Evolutionary conservation across 2,113 vertebrate genomes (phyloP).

Genomic region (Myxocyprinus asiaticus): DNA sequence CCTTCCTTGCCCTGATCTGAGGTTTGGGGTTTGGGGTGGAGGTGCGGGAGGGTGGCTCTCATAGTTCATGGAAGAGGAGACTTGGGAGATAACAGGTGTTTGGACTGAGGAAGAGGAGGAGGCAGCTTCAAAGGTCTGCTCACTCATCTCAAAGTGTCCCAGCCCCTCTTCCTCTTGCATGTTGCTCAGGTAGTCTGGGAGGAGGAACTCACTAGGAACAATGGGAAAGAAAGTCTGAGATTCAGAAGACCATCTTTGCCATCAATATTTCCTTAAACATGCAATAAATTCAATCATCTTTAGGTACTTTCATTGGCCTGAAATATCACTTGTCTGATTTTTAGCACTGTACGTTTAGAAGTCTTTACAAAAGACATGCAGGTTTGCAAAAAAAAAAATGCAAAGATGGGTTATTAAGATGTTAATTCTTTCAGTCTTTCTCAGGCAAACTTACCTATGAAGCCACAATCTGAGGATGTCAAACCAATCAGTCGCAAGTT

Average conservation of each 20-base stretch:
- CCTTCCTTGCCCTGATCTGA: slow-evolving; percentile 76
- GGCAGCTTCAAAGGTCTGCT: slow-evolving; percentile 54
- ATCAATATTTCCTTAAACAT: background rate
- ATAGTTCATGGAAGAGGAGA: slow-evolving; percentile 96
- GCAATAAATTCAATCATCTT: too few relatives aligned
- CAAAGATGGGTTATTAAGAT: background rate
- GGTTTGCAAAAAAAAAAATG: background rate
- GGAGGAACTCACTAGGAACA: slow-evolving; percentile 58
- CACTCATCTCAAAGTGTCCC: slow-evolving; percentile 56
- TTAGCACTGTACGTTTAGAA: background rate
- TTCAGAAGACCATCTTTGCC: background rate
- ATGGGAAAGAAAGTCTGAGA: slow-evolving; percentile 5
- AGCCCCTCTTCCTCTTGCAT: slow-evolving; percentile 59
- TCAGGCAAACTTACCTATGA: slow-evolving; percentile 14
- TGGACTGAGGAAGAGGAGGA: slow-evolving; percentile 66
- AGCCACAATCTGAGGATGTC: slow-evolving; percentile 32
- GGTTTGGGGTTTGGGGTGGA: slow-evolving; percentile 82
- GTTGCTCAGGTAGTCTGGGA: slow-evolving; percentile 60
- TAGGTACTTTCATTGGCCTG: background rate
- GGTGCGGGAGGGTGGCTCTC: slow-evolving; percentile 77
- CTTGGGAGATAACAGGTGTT: slow-evolving; percentile 83
- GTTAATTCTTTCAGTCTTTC: background rate
- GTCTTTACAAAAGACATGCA: too few relatives aligned
- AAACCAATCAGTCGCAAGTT: slow-evolving; percentile 33
- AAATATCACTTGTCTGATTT: background rate